phyloP scores from a whole-genome alignment of 2,113 vertebrate genomes.

The Oceanodroma tethys region DNA sequence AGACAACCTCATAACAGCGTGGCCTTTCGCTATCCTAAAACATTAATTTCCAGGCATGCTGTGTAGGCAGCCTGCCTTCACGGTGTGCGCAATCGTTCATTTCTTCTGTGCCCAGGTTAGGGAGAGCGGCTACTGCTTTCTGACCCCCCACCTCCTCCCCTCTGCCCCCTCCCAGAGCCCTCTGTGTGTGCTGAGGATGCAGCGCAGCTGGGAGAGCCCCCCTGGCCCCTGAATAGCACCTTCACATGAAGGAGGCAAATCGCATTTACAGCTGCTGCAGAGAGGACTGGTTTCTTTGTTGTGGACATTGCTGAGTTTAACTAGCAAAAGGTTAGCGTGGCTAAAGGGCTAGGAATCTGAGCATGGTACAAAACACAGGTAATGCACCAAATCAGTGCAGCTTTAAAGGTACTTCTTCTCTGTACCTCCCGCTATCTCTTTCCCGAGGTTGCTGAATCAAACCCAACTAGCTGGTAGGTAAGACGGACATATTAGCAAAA shows the following conservation, averaged over 20 bases:
- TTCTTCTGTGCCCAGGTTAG: not conserved
- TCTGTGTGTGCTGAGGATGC: not conserved
- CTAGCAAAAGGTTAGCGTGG: not conserved
- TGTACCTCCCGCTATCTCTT: not conserved
- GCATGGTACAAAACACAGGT: not conserved
- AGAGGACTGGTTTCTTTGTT: not conserved
- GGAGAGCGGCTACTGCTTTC: not conserved
- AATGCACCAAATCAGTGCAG: not conserved
- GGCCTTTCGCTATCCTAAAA: not conserved
- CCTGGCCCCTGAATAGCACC: rapidly evolving
- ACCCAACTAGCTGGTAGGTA: not conserved
- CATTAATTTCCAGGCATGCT: not conserved
- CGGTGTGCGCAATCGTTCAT: not conserved
- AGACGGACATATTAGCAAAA: not conserved
- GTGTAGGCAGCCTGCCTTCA: not conserved
- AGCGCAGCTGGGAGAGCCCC: not conserved
- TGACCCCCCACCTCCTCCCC: too few relatives aligned
- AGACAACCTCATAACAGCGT: not conserved
- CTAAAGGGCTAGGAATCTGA: not conserved
- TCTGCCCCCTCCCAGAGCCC: not conserved
- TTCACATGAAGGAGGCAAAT: not conserved
- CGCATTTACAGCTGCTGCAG: not conserved
- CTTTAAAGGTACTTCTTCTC: not conserved
- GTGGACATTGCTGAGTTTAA: not conserved
- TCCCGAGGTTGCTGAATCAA: not conserved